phyloP scores from a whole-genome alignment of 2,797 vertebrate genomes.

The Lepidocolaptes lacrymiger region DNA sequence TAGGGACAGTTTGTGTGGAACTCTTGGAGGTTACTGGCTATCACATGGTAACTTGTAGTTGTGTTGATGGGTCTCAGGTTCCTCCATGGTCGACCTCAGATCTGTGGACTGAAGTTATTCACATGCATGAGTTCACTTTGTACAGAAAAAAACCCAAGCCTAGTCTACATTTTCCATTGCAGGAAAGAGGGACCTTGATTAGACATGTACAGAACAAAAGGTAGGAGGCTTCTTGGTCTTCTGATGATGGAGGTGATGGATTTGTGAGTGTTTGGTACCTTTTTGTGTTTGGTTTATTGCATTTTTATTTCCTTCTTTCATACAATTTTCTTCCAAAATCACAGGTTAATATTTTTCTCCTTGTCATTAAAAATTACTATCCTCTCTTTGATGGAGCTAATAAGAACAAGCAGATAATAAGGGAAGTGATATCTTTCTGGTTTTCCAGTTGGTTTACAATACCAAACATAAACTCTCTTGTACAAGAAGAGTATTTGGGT shows the following conservation, averaged over 20 bases:
- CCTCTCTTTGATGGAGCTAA: neutral
- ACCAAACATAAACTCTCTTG: neutral
- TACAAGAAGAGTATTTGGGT: neutral
- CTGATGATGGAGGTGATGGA: neutral
- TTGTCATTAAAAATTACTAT: neutral
- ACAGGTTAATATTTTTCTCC: neutral
- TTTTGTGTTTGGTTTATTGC: neutral
- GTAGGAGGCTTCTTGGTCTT: neutral
- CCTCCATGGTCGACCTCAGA: neutral
- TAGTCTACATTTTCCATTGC: neutral
- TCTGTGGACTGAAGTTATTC: neutral
- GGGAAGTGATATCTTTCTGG: neutral
- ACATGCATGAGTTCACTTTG: neutral
- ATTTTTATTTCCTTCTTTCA: neutral
- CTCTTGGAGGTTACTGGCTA: neutral
- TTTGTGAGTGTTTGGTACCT: neutral
- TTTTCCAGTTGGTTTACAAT: neutral
- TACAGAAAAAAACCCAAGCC: neutral
- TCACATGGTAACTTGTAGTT: neutral
- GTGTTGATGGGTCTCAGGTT: accelerated
- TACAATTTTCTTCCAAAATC: neutral
- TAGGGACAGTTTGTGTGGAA: neutral
- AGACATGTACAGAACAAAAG: neutral
- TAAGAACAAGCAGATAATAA: neutral
- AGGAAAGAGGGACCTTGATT: neutral